These are phyloP conservation scores for Andrena camellia DNA, from an alignment of 2,888 invertebrate species.

Conservation along the genomic window DNA sequence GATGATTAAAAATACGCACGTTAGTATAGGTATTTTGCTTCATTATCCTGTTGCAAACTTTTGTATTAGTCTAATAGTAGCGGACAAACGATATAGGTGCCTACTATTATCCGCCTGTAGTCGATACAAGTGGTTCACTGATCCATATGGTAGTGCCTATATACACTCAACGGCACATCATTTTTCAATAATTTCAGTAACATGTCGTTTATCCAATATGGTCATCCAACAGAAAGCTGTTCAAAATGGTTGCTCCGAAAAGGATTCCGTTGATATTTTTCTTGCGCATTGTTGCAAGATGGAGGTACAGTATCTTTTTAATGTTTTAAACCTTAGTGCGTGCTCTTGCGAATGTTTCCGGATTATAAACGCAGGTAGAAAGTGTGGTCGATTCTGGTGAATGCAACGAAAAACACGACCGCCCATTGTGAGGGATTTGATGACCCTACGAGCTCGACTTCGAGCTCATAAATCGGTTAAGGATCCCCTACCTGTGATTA, in stretches of 20 bases:
- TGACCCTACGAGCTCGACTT: conserved; percentile 56
- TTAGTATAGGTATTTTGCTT: too few relatives aligned
- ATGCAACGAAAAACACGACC: conserved; percentile 75
- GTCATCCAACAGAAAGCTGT: conserved; percentile 51
- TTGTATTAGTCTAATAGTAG: too few relatives aligned
- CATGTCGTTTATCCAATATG: conserved; percentile 5
- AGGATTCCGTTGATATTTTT: conserved; percentile 25
- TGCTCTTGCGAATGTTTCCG: conserved; percentile 75
- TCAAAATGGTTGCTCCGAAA: conserved; percentile 17
- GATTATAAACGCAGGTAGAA: conserved; percentile 74
- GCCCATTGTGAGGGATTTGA: conserved; percentile 67
- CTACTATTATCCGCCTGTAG: too few relatives aligned
- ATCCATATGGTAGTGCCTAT: too few relatives aligned
- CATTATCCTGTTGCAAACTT: too few relatives aligned
- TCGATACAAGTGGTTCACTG: too few relatives aligned
- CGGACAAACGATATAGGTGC: too few relatives aligned
- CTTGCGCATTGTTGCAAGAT: conserved; percentile 8
- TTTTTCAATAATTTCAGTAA: too few relatives aligned
- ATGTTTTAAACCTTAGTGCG: conserved; percentile 67
- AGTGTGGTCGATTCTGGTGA: conserved; percentile 67
- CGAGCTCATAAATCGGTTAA: conserved; percentile 69
- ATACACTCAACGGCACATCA: too few relatives aligned
- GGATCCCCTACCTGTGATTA: conserved; percentile 67
- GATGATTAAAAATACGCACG: too few relatives aligned
- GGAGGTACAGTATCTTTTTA: conserved; percentile 53